Evolutionary conservation across 2,113 vertebrate genomes (phyloP).

Genomic region (Trogon melanurus): DNA sequence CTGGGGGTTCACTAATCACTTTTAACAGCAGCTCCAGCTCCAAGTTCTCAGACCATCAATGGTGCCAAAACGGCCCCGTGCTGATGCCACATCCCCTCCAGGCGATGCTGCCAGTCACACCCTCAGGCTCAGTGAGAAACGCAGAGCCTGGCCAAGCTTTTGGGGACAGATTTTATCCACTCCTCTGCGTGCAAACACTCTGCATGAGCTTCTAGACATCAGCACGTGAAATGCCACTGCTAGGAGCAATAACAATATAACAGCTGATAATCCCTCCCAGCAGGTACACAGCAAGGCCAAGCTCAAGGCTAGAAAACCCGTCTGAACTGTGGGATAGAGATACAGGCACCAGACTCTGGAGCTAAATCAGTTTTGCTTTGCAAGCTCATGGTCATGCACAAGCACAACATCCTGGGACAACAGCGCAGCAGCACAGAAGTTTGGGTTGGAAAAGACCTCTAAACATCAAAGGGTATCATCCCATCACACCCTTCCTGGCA

Average conservation of each 20-base stretch:
- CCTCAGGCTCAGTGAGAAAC: neutral
- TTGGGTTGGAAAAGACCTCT: neutral
- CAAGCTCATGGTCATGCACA: neutral
- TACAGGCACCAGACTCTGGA: neutral
- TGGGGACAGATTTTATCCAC: neutral
- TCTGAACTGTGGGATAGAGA: neutral
- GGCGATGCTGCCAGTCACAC: accelerated
- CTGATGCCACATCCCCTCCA: neutral
- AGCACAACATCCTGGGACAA: neutral
- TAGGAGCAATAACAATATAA: neutral
- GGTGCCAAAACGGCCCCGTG: accelerated
- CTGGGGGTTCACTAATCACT: neutral
- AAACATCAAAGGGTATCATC: neutral
- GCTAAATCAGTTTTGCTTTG: neutral
- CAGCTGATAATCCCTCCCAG: neutral
- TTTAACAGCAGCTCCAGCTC: neutral
- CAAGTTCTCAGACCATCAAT: accelerated
- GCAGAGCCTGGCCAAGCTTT: neutral
- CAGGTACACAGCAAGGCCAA: accelerated
- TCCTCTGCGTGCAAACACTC: accelerated
- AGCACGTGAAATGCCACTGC: neutral
- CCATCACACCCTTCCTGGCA: neutral
- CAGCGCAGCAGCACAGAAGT: accelerated
- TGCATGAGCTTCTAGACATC: accelerated
- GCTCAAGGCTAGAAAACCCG: neutral